phyloP scores from a whole-genome alignment of 1,140 invertebrate species.

The Plodia interpunctella region DNA sequence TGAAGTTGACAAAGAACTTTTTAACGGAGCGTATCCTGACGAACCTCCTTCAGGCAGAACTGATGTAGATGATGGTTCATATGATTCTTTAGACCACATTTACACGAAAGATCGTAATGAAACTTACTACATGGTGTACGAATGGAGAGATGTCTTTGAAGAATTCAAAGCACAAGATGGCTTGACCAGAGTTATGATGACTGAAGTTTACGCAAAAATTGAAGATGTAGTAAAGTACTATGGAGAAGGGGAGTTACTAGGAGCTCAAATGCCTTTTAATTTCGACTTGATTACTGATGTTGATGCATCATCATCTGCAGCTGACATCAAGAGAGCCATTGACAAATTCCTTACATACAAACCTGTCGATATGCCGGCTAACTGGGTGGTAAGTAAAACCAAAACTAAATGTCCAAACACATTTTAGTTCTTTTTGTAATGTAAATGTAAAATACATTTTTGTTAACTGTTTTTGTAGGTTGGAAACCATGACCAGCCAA shows the following conservation, averaged over 20 bases:
- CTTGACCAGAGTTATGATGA: conserved; percentile 81
- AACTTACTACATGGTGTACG: conserved; percentile 73
- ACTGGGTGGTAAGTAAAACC: conserved; percentile 78
- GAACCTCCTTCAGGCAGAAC: conserved; percentile 72
- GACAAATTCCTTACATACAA: conserved; percentile 78
- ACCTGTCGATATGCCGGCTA: conserved; percentile 75
- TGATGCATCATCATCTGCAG: conserved; percentile 70
- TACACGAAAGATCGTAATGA: conserved; percentile 78
- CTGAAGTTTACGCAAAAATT: conserved; percentile 82
- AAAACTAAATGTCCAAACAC: too few relatives aligned
- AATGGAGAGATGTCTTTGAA: conserved; percentile 74
- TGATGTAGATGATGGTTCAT: conserved; percentile 59
- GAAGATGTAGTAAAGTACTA: conserved; percentile 80
- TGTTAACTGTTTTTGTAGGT: conserved; percentile 41
- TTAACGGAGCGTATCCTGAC: conserved; percentile 70
- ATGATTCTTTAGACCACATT: conserved; percentile 79
- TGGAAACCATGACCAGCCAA: conserved; percentile 75
- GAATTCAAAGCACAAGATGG: conserved; percentile 56
- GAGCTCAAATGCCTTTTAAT: conserved; percentile 81
- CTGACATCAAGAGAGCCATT: conserved; percentile 70
- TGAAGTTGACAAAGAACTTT: conserved; percentile 73
- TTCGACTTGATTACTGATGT: conserved; percentile 78
- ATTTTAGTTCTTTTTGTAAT: too few relatives aligned
- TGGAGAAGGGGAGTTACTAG: conserved; percentile 68
- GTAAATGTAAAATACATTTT: neutral